Base-by-base conservation (phyloP, 2,797 vertebrate species). In the Kryptopterus vitreolus region DNA sequence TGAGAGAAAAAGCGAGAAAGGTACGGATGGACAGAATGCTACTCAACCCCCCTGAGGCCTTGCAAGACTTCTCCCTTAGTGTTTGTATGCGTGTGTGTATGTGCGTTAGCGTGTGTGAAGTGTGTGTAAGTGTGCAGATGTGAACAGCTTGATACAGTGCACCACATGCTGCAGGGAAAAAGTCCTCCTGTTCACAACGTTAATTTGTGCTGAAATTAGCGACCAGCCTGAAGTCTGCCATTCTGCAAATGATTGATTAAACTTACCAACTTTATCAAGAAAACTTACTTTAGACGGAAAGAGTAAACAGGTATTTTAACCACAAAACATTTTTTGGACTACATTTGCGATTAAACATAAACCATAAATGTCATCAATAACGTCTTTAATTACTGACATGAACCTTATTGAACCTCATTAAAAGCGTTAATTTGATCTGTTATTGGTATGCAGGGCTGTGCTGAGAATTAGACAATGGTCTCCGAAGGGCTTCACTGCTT, bases 1-100 rank as follows among this genome's bases (percentile, higher is more conserved):
- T 86, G 83, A 82, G 86, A 31, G 87, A 89, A 87, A 89, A 87
- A 88, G 90, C 81, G 85, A 89, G 91, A 89, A 87, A 91, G 92
- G 92, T 91, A 93, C 89, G 88, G 90, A 92, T 86, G 89, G 92
- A 92, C 92, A 93, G 93, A 92, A 91, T 92, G 92, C 86, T 87
- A 90, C 89, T 83, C 50, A 86, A 88, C 88, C 92, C 93, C 91
- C 88, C 61, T 90, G 85, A 92, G 93, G 91, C 91, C 81, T 1
- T 61, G 84, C 58, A 76, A 89, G 88, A 90, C 90, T 91, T 88
- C 89, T 92, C 87, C 89, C 91, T 90, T 89, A 88, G 90, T 88
- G 86, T 69, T 87, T 84, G 87, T 85, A 86, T 86, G 89, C 53
- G 69, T 74, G 85, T 72, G 72, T 79, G 69, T 77, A 63, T 82